Conservation (phyloP, 2,888 invertebrate genomes). For the Sialis lutaria region DNA sequence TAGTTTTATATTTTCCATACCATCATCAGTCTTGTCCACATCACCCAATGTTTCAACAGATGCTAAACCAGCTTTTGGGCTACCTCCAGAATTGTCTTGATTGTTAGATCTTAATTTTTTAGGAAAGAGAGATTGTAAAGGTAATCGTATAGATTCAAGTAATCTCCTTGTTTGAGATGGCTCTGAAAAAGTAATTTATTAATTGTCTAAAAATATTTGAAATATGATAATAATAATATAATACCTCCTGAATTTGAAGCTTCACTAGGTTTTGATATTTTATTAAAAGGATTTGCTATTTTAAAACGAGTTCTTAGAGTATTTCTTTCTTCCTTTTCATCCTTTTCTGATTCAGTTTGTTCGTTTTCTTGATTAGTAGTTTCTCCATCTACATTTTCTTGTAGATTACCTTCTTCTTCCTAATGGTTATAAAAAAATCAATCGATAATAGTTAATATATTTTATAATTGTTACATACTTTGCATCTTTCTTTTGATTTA, state of each 20-base stretch:
- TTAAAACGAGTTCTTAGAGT: not conserved
- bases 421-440: too few relatives aligned
- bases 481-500: conserved; percentile 55
- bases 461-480: conserved; percentile 27
- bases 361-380: conserved; percentile 13
- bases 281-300: not conserved
- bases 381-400: conserved; percentile 22
- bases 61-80: conserved; percentile 50
- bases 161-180: conserved; percentile 17
- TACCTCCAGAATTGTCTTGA: conserved; percentile 21
- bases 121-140: conserved; percentile 37
- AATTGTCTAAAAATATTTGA: conserved; percentile 24
- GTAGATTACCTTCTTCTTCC: conserved; percentile 7
- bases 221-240: conserved; percentile 13
- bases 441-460: too few relatives aligned
- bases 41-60: conserved; percentile 72
- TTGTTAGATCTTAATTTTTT: conserved; percentile 23
- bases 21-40: conserved; percentile 46
- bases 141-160: conserved; percentile 41
- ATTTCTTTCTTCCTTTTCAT: not conserved
- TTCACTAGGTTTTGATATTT: not conserved
- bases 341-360: not conserved
- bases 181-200: not conserved
- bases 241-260: not conserved
- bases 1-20: conserved; percentile 54